Evolutionary conservation across 2,888 invertebrate species (phyloP), one percentile per base, ranked within the genome.

Genomic region (Gasteruption jaculator): DNA sequence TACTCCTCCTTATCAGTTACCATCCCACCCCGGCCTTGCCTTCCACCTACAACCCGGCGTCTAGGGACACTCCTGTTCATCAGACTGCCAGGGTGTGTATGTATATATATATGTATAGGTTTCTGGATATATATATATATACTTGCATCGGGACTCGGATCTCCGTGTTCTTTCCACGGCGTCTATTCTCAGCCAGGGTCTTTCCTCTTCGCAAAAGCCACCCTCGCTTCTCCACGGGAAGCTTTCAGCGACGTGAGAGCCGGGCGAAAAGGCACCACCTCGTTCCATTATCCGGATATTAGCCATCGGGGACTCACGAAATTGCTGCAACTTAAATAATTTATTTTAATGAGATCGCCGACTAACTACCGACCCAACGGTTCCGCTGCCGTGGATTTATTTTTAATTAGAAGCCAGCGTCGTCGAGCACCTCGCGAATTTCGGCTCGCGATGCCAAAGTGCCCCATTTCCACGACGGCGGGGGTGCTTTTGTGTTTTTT

Each of bases 311-410:
- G 62, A 64, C 57, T 60, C 65, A 54, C 65, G 65, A 61, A 67
- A 68, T 68, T 67, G 61, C 66, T 59, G 58, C 65, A 61, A 66
- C 64, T 68, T 64, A 60, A 67, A 67, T 68, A 68, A 68, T 68
- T 68, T 68, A 66, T 67, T 68, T 62, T 60, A 65, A 64, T 62
- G 60, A 57, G 57, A 68, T 66, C 60, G 58, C 58, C 54, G 56
- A 53, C 60, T 61, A 65, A 64, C 56, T 56, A 54, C 43, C 48
- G 49, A n/a, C 47, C 57, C 60, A 60, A 58, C 58, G 55, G 56
- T 65, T 61, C 55, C 56, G 45, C 48, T 50, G 45, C 38, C 47
- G 45, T 48, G 53, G 58, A 65, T 65, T 63, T 65, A 56, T 61
- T 60, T 65, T 63, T 60, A 61, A 61, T 66, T 61, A 58, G 49